Base-by-base conservation (phyloP, 2,888 invertebrate genomes). In the Cheilosia impressa region DNA sequence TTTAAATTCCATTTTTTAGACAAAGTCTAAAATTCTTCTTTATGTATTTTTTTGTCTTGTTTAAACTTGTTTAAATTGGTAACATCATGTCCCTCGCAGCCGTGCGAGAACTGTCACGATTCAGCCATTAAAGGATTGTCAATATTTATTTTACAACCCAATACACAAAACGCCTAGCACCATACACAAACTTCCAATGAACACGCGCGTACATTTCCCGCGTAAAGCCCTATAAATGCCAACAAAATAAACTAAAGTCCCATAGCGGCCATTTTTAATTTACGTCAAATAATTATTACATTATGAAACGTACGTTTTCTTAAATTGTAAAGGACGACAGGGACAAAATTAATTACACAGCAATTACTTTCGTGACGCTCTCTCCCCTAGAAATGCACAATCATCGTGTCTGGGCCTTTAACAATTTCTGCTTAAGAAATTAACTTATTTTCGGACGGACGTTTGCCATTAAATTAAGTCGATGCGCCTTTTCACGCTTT, bases 301-400 rank as follows among this genome's bases (percentile, higher is more conserved):
- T 38, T 68, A 55, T 55, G 53, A 68, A 55, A 43, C 5, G 53
- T 27, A 55, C 53, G 50, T 50, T 58, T 58, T 76, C 50, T 41
- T 58, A 66, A 58, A 72, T 34, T 66, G 43, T 34, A 43, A 58
- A 50, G 52, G 22, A 50, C 60, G 66, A 65, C 31, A 27, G 66
- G 58, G 58, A 58, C 41, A 58, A 58, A 66, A 76, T 58, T 58
- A 77, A 60, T 69, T 62, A 50, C 50, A 75, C 27, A 66, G 50
- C 65, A 75, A 75, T 75, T 66, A 75, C 38, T 58, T 50, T 58
- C 38, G 7, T 47, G 50, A 52, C 66, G 15, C 57, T 66, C 58
- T 9, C 57, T 58, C 58, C 2, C 65, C 50, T 50, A 19, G 47
- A 75, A 65, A 63, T 63, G 65, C 58, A n/a, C 55, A 52, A 27